These are phyloP conservation scores for Sarcophaga rosellei DNA, from an alignment of 2,888 invertebrate genomes.

Conservation along the genomic window DNA sequence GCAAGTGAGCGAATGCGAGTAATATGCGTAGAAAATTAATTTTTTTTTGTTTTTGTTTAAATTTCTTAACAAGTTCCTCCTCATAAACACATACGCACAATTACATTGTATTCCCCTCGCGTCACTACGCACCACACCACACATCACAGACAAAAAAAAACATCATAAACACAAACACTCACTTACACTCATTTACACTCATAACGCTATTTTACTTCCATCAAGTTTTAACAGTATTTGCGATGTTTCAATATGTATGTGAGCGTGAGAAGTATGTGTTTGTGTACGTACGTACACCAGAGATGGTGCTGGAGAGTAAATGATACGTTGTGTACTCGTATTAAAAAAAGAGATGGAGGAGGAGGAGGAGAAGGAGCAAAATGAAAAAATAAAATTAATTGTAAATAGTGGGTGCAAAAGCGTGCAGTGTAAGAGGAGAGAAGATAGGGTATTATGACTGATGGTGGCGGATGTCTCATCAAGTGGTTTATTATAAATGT, in stretches of 20 bases:
- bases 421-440: not conserved
- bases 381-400: conserved; percentile 18
- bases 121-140: not conserved
- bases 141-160: not conserved
- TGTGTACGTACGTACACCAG: not conserved
- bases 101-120: not conserved
- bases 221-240: not conserved
- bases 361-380: not conserved
- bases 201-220: not conserved
- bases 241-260: not conserved
- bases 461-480: conserved; percentile 31
- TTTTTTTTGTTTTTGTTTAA: not conserved
- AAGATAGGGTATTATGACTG: no score
- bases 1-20: conserved; percentile 24
- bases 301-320: not conserved
- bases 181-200: not conserved
- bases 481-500: conserved; percentile 45
- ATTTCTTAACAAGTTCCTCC: conserved; percentile 7
- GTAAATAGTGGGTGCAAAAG: not conserved
- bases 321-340: conserved; percentile 5
- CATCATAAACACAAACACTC: not conserved
- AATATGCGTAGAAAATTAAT: conserved; percentile 24
- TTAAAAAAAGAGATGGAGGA: not conserved
- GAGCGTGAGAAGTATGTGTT: not conserved
- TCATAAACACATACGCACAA: conserved; percentile 5